These are phyloP conservation scores for Archaeoteleia sp. DNA, from an alignment of 2,888 invertebrate species.

Conservation along the genomic window DNA sequence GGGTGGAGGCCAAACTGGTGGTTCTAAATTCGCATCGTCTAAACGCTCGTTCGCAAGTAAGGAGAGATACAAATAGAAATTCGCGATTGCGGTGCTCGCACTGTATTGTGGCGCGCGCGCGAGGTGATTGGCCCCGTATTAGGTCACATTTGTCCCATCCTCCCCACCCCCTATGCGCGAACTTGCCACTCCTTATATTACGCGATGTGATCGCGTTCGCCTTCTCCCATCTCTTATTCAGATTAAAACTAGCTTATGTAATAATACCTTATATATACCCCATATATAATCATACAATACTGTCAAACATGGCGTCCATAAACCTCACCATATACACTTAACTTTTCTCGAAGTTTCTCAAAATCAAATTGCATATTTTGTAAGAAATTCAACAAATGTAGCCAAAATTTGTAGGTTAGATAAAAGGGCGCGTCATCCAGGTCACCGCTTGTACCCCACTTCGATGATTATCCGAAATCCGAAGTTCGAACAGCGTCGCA, in stretches of 20 bases:
- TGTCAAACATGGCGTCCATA: no score
- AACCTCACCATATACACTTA: no score
- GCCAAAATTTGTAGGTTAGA: constrained; percentile 44
- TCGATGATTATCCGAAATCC: constrained; percentile 40
- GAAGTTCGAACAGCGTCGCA: constrained; percentile 47
- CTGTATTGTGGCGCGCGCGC: constrained; percentile 52
- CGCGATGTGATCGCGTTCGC: constrained; percentile 34
- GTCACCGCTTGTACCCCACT: constrained; percentile 33
- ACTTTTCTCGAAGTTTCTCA: no score
- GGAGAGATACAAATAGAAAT: constrained; percentile 70
- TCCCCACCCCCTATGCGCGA: constrained; percentile 22
- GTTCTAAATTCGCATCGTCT: constrained; percentile 56
- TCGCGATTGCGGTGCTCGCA: constrained; percentile 62
- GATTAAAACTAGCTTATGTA: no score
- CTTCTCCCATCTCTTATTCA: no score
- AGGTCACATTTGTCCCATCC: constrained; percentile 71
- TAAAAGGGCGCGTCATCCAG: constrained; percentile 45
- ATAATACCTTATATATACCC: no score
- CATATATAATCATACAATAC: no score
- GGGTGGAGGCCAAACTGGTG: constrained; percentile 46
- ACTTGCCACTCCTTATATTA: constrained; percentile 49
- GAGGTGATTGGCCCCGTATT: constrained; percentile 73
- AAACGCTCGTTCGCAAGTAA: constrained; percentile 66
- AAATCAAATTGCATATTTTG: no score
- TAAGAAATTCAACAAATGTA: constrained; percentile 30